Conservation (phyloP, 2,888 invertebrate genomes). For the Theretra japonica region DNA sequence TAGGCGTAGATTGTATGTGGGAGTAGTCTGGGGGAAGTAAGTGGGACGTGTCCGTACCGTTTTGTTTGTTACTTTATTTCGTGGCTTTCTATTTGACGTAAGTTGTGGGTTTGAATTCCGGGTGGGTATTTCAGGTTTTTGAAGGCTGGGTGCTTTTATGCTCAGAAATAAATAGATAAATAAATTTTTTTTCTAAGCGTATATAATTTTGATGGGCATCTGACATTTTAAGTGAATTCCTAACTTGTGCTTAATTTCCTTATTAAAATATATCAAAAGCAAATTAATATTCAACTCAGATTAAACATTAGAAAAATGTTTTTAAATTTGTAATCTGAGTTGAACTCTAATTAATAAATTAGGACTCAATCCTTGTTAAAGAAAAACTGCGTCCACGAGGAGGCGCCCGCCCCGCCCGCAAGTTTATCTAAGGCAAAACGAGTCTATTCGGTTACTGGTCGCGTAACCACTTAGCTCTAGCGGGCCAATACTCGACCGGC, state of each 20-base stretch:
- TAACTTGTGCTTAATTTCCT: too few species aligned
- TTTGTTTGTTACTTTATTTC: neutral
- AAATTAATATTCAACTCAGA: too few species aligned
- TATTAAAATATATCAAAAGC: too few species aligned
- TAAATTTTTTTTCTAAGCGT: too few species aligned
- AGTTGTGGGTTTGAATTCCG: neutral
- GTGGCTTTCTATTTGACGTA: neutral
- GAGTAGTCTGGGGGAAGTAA: neutral
- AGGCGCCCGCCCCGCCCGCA: constrained; percentile 33
- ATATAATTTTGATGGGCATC: too few species aligned
- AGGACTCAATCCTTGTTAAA: neutral
- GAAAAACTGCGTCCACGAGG: neutral
- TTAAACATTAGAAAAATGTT: too few species aligned
- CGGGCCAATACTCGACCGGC: constrained; percentile 55
- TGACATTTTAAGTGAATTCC: too few species aligned
- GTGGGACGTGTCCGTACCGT: constrained; percentile 7
- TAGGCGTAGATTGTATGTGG: constrained; percentile 20
- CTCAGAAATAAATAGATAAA: too few species aligned
- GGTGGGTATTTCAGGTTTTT: neutral
- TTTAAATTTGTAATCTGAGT: too few species aligned
- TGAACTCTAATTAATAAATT: neutral
- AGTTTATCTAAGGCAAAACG: constrained; percentile 36
- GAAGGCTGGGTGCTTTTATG: too few species aligned
- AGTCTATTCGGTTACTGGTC: constrained; percentile 53
- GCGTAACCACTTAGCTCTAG: constrained; percentile 64